These are phyloP conservation scores for Melitaea cinxia DNA, from an alignment of 1,140 invertebrate genomes.

Conservation along the genomic window DNA sequence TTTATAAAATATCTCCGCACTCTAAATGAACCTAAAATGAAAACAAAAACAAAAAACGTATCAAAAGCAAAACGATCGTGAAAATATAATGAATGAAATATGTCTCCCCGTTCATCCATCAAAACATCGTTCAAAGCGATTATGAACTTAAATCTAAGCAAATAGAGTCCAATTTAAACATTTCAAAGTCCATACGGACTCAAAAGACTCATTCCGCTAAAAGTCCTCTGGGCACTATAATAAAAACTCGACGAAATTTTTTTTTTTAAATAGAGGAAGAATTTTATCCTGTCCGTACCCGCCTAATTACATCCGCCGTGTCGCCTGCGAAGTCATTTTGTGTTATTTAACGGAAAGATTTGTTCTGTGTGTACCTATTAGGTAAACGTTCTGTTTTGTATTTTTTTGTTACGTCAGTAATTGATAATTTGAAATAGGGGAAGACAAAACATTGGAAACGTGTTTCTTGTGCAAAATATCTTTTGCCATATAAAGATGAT, in stretches of 20 bases:
- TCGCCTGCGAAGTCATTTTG: constrained; percentile 45
- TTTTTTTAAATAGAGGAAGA: constrained; percentile 37
- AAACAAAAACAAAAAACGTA: constrained; percentile 19
- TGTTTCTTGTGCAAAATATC: too few relatives aligned
- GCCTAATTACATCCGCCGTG: constrained; percentile 50
- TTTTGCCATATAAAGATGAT: too few relatives aligned
- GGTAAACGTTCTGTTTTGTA: neutral
- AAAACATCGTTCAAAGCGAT: neutral
- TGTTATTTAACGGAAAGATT: constrained; percentile 46
- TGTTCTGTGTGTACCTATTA: constrained; percentile 30
- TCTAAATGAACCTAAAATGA: constrained; percentile 30
- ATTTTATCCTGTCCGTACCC: constrained; percentile 41
- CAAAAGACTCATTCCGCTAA: constrained; percentile 45
- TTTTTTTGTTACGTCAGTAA: too few relatives aligned
- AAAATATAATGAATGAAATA: constrained; percentile 34
- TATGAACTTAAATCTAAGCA: neutral
- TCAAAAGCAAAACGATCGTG: constrained; percentile 25
- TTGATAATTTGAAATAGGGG: too few relatives aligned
- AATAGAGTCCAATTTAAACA: constrained; percentile 8
- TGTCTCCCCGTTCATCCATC: constrained; percentile 24
- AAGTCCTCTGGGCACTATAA: constrained; percentile 48
- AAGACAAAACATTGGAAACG: too few relatives aligned
- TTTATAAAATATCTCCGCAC: constrained; percentile 6
- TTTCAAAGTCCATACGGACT: constrained; percentile 23
- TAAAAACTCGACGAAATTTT: constrained; percentile 45